These are phyloP conservation scores for Xiphophorus maculatus DNA, from an alignment of 2,113 vertebrate genomes.

Conservation along the genomic window DNA sequence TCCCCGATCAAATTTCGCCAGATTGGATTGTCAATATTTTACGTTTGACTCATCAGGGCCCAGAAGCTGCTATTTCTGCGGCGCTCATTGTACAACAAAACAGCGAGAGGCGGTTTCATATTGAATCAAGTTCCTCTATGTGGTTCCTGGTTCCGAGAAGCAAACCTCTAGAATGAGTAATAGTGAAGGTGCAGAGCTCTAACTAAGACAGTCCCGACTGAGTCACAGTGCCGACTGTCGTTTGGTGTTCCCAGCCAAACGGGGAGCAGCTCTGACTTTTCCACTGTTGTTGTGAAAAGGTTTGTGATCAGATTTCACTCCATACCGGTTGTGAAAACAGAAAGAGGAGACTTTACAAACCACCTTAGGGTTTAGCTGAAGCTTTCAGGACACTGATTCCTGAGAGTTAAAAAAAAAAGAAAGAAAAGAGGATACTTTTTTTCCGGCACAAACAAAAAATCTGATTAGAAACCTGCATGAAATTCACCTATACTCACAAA, in stretches of 20 bases:
- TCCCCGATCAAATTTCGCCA: conserved; percentile 22
- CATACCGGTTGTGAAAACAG: not conserved
- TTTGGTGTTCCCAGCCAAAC: conserved; percentile 37
- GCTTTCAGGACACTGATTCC: not conserved
- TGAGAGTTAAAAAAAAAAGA: not conserved
- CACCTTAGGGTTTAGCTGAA: not conserved
- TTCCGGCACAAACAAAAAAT: not conserved
- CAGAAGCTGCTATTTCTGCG: conserved; percentile 44
- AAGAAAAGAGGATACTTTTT: not conserved
- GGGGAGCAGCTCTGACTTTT: conserved; percentile 41
- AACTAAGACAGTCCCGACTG: conserved; percentile 69
- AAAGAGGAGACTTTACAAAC: not conserved
- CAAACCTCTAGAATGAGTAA: conserved; percentile 77
- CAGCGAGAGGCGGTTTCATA: conserved; percentile 77
- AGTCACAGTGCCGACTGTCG: conserved; percentile 66
- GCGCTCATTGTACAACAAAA: conserved; percentile 54
- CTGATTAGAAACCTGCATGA: not conserved
- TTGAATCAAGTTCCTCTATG: conserved; percentile 83
- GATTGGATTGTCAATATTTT: conserved; percentile 38
- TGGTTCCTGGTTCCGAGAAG: conserved; percentile 82
- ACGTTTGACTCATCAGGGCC: conserved; percentile 49
- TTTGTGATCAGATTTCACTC: not conserved
- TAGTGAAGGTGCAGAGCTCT: conserved; percentile 76
- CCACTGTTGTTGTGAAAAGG: conserved; percentile 23
- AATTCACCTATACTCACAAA: conserved; percentile 2